These are phyloP conservation scores for Emberiza fucata DNA, from an alignment of 2,113 vertebrate species.

Conservation along the genomic window DNA sequence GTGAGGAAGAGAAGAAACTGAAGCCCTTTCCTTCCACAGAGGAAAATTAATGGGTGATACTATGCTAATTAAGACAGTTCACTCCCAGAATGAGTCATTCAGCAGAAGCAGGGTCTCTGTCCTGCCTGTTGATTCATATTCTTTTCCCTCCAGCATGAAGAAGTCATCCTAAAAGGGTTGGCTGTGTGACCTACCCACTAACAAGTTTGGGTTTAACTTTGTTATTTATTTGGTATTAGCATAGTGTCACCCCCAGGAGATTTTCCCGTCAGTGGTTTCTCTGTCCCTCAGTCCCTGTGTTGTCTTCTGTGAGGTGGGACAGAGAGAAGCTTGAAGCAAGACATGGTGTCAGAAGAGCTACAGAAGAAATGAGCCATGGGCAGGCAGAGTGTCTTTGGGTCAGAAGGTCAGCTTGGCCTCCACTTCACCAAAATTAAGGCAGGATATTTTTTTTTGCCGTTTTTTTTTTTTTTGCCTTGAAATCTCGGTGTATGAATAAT, in stretches of 20 bases:
- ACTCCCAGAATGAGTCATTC: constrained; percentile 56
- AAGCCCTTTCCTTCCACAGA: background rate
- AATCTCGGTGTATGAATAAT: background rate
- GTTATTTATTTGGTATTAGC: constrained; percentile 54
- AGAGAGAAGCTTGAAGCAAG: background rate
- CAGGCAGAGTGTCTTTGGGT: background rate
- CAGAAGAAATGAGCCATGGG: background rate
- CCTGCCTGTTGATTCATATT: constrained; percentile 69
- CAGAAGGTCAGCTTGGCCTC: background rate
- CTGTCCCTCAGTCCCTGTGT: background rate
- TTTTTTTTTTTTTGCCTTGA: background rate
- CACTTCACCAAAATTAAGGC: background rate
- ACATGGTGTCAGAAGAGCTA: background rate
- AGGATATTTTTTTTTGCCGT: background rate
- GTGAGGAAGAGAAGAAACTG: background rate
- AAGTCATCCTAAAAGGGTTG: constrained; percentile 15
- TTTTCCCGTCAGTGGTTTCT: background rate
- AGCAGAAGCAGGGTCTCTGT: constrained; percentile 10
- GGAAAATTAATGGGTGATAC: constrained; percentile 48
- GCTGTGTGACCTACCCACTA: constrained; percentile 33
- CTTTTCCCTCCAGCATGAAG: constrained; percentile 6
- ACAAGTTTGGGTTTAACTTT: constrained; percentile 31
- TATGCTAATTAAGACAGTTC: constrained; percentile 64
- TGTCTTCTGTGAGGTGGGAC: background rate
- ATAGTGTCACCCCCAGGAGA: constrained; percentile 49